Evolutionary conservation across 1,140 invertebrate genomes (phyloP).

Genomic region (Conus ventricosus): DNA sequence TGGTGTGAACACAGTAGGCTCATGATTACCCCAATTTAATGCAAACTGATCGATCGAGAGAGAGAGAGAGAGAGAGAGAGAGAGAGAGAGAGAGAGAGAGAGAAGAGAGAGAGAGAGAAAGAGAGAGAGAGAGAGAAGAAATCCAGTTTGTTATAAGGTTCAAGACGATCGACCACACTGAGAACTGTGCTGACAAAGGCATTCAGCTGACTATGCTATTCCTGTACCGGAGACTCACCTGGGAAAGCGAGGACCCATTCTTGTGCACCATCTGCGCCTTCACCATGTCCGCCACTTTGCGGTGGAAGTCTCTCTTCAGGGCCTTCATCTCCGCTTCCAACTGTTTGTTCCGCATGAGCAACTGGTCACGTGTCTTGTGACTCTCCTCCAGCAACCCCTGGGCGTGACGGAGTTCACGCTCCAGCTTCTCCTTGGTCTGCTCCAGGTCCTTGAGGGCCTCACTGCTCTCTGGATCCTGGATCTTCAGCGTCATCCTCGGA

Average conservation of each 20-base stretch:
- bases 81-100: too few relatives aligned
- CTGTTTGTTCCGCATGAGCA: slow-evolving; percentile 59
- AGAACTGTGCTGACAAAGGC: too few relatives aligned
- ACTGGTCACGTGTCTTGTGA: slow-evolving; percentile 56
- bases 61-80: too few relatives aligned
- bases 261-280: slow-evolving; percentile 45
- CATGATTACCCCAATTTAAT: too few relatives aligned
- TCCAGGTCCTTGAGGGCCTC: slow-evolving; percentile 54
- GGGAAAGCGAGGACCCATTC: slow-evolving; percentile 30
- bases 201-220: too few relatives aligned
- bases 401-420: slow-evolving; percentile 59
- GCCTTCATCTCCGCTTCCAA: slow-evolving; percentile 66
- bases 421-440: slow-evolving; percentile 58
- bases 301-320: slow-evolving; percentile 60
- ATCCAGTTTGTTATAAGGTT: too few relatives aligned
- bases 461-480: slow-evolving; percentile 49
- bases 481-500: slow-evolving; percentile 59
- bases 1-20: too few relatives aligned
- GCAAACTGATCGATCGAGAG: too few relatives aligned
- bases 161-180: too few relatives aligned
- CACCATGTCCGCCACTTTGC: slow-evolving; percentile 62
- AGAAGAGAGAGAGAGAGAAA: too few relatives aligned
- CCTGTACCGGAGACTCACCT: slow-evolving; percentile 26
- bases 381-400: slow-evolving; percentile 64
- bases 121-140: too few relatives aligned